Percentiles rank a stretch among this genome's conserved stretches.
These are phyloP conservation scores for Hystrix brachyura DNA, from an alignment of 2,113 vertebrate species.

Conservation along the genomic window DNA sequence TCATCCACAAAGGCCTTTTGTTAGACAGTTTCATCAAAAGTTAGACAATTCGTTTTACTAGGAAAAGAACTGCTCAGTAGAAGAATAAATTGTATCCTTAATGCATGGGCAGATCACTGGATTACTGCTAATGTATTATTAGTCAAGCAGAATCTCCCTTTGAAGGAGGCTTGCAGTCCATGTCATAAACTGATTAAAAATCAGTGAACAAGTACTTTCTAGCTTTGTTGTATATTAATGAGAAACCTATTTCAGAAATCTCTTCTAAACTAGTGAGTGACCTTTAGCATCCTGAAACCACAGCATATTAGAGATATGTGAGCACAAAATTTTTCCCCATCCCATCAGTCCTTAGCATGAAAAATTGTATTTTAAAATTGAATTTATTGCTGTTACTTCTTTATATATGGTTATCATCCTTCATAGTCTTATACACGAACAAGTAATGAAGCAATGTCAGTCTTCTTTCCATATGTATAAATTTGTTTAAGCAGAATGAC, in stretches of 20 bases:
- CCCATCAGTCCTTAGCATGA: not conserved
- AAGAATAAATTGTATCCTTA: constrained; percentile 79
- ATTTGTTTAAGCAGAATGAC: not conserved
- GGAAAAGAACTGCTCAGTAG: constrained; percentile 66
- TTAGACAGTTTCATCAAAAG: constrained; percentile 79
- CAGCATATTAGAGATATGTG: not conserved
- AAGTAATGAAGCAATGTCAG: not conserved
- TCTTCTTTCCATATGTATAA: not conserved
- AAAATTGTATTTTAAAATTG: not conserved
- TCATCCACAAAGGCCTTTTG: constrained; percentile 69
- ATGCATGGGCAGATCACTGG: constrained; percentile 73
- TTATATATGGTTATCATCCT: not conserved
- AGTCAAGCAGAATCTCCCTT: constrained; percentile 78
- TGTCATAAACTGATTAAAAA: constrained; percentile 83
- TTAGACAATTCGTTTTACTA: constrained; percentile 77
- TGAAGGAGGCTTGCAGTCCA: constrained; percentile 73
- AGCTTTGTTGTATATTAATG: constrained; percentile 79
- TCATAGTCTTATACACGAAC: not conserved
- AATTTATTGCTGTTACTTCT: constrained; percentile 18
- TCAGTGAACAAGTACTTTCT: constrained; percentile 76
- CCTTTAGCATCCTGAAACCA: constrained; percentile 55
- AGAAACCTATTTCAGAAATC: constrained; percentile 73
- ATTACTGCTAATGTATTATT: constrained; percentile 77
- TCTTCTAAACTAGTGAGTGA: constrained; percentile 72
- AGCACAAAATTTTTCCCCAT: not conserved